Evolutionary conservation across 2,888 invertebrate species (phyloP), one percentile per base, ranked within the genome.

Genomic region (Lycaena phlaeas): DNA sequence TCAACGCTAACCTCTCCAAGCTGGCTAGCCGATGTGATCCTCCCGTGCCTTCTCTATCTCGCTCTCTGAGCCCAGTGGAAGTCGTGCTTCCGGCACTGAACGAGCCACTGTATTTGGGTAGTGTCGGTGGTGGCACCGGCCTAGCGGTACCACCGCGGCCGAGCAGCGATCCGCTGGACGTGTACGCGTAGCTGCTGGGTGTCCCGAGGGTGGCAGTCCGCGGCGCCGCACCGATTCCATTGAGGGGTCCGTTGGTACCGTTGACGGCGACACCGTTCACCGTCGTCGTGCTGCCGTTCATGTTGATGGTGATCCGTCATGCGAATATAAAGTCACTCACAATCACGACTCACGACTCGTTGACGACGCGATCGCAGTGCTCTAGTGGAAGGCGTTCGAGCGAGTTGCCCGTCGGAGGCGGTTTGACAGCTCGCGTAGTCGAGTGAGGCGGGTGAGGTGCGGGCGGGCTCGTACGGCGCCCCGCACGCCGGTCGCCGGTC

Each of bases 21-120:
- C 93, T 93, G 41, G 93, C 92, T 55, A 94, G 86, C 49, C 90
- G 85, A 75, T 93, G 94, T 41, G 93, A 92, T 57, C 92, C 90
- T 54, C 91, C 90, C 49, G 89, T 81, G 54, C 89, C 88, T 61
- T 92, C 91, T 47, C 82, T 68, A 51, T 90, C 90, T 45, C 90
- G 85, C 55, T 88, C 89, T 44, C 90, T 77, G 31, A 88, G 71
- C 40, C 86, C 86, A 72, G 75, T 89, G 41, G 88, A 88, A 52
- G 88, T 89, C 15, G 51, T 52, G 45, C 57, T 59, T 36, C 91
- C 91, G 45, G 92, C 91, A 62, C 90, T 91, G 66, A 92, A 92
- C 52, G 92, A 91, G 42, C 90, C 89, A 57, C 92, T 91, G 68
- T 92, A 92, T 68, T 92, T 92, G 27, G 92, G 92, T 56, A 92